phyloP scores from a whole-genome alignment of 1,140 invertebrate genomes.

The Prorops nasuta region DNA sequence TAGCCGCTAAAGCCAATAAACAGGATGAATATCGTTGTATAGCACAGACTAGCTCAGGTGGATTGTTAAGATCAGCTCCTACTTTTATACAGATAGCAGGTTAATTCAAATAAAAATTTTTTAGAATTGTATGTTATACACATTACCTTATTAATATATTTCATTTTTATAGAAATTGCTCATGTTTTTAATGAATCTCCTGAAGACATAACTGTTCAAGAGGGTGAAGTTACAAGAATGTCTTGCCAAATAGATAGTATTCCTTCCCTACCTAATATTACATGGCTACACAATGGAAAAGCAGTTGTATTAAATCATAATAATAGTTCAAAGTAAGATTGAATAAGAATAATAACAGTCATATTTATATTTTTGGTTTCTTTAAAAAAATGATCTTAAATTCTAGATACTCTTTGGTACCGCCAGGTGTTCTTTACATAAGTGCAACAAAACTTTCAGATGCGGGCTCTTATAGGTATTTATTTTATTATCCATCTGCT shows the following conservation, averaged over 20 bases:
- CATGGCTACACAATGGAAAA: conserved; percentile 57
- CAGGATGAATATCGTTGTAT: conserved; percentile 49
- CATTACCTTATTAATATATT: not conserved
- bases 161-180: conserved; percentile 50
- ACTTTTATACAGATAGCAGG: conserved; percentile 45
- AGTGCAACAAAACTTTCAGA: conserved; percentile 57
- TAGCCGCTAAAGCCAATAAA: conserved; percentile 21
- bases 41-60: conserved; percentile 40
- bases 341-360: too few relatives aligned
- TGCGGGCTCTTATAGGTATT: conserved; percentile 58
- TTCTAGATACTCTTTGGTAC: conserved; percentile 53
- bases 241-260: conserved; percentile 59
- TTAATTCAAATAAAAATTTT: conserved; percentile 19
- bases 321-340: conserved; percentile 44
- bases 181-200: conserved; percentile 55
- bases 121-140: not conserved
- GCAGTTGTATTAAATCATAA: conserved; percentile 45
- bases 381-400: conserved; percentile 8
- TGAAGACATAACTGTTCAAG: conserved; percentile 48
- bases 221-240: conserved; percentile 56
- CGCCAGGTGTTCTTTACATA: conserved; percentile 63
- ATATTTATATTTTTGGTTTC: conserved; percentile 8
- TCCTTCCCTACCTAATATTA: conserved; percentile 56
- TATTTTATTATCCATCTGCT: not conserved
- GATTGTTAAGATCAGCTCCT: conserved; percentile 42